Conservation (phyloP, 2,113 vertebrate genomes). For the Lagopus muta region DNA sequence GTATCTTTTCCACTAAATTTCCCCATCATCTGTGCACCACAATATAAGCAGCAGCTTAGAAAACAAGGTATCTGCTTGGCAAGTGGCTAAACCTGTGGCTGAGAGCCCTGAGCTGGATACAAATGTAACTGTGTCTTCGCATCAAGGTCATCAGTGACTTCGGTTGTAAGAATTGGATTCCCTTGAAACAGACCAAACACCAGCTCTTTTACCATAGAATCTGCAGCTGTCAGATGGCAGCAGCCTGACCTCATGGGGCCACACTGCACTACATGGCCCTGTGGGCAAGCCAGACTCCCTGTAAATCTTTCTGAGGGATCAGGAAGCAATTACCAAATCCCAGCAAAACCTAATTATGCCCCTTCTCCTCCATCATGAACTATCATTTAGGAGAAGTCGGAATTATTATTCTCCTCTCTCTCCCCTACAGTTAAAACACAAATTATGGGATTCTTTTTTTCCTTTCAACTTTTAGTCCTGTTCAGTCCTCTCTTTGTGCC, state of each 20-base stretch:
- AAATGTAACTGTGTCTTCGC: neutral
- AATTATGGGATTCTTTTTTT: neutral
- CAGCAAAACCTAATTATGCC: constrained; percentile 39
- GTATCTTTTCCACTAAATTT: neutral
- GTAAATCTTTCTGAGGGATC: neutral
- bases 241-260: neutral
- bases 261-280: neutral
- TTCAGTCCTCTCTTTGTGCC: constrained; percentile 38
- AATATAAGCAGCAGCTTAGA: neutral
- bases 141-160: neutral
- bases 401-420: neutral
- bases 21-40: neutral
- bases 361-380: neutral
- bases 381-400: constrained; percentile 24
- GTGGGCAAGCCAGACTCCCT: neutral
- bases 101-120: neutral
- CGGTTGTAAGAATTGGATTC: neutral
- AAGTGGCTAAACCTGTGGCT: neutral
- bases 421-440: constrained; percentile 20
- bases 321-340: constrained; percentile 42
- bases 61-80: neutral
- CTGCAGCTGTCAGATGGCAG: neutral
- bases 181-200: neutral
- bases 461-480: neutral
- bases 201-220: neutral